These are phyloP conservation scores for Cyclopterus lumpus DNA, from an alignment of 2,797 vertebrate genomes.

Conservation along the genomic window DNA sequence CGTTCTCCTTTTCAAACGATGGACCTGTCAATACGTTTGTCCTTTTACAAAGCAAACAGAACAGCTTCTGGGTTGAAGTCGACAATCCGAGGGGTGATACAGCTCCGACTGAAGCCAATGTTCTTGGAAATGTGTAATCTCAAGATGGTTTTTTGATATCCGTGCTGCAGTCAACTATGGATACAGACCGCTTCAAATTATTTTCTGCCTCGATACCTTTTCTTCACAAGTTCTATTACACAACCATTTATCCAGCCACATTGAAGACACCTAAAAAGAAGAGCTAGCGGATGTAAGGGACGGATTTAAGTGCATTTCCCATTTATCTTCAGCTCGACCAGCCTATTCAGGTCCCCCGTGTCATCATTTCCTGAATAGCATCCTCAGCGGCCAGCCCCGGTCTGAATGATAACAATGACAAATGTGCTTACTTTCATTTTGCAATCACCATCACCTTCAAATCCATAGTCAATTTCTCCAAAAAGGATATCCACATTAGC, in stretches of 20 bases:
- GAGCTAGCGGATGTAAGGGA: conserved; percentile 43
- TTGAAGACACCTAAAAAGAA: conserved; percentile 36
- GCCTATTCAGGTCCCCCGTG: conserved; percentile 53
- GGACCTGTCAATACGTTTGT: conserved; percentile 39
- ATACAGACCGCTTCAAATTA: conserved; percentile 26
- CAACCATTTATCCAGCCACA: conserved; percentile 43
- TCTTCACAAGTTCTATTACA: conserved; percentile 34
- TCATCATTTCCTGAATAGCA: conserved; percentile 69
- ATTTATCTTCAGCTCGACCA: conserved; percentile 45
- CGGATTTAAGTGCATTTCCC: conserved; percentile 52
- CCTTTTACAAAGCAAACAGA: conserved; percentile 42
- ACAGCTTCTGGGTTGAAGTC: conserved; percentile 40
- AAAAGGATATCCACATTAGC: conserved; percentile 77
- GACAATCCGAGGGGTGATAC: conserved; percentile 13
- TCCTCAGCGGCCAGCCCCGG: conserved; percentile 56
- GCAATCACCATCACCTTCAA: conserved; percentile 75
- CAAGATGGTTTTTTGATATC: conserved; percentile 51
- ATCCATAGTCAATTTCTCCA: conserved; percentile 82
- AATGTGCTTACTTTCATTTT: conserved; percentile 78
- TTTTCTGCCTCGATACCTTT: conserved; percentile 50
- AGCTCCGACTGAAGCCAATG: conserved; percentile 29
- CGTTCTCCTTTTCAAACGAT: conserved; percentile 42
- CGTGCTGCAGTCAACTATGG: conserved; percentile 34
- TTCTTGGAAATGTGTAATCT: conserved; percentile 58
- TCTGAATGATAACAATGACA: conserved; percentile 80